phyloP scores from a whole-genome alignment of 2,113 vertebrate genomes.

The Aphyosemion australe region DNA sequence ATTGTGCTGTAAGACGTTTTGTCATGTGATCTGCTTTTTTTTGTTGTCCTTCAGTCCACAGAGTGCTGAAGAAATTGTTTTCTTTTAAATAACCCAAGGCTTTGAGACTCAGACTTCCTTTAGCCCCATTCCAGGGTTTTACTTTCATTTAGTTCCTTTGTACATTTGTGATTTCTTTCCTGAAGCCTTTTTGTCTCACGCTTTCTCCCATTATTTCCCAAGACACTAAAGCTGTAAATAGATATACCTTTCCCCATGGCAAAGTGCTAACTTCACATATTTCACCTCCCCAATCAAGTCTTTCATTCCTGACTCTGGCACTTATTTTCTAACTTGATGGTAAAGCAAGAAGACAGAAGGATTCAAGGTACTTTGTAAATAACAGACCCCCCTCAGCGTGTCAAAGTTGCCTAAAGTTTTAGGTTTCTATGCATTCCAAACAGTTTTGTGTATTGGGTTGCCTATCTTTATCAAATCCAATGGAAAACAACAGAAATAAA shows the following conservation, averaged over 20 bases:
- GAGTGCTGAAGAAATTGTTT: slow-evolving; percentile 59
- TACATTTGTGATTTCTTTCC: slow-evolving; percentile 55
- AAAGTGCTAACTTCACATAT: slow-evolving; percentile 58
- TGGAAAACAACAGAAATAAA: slow-evolving; percentile 14
- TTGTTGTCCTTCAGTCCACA: slow-evolving; percentile 53
- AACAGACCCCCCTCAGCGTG: slow-evolving; percentile 20
- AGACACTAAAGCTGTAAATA: slow-evolving; percentile 70
- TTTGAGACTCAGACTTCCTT: slow-evolving; percentile 48
- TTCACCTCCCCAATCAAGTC: slow-evolving; percentile 24
- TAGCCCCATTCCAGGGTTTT: slow-evolving; percentile 35
- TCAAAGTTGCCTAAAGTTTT: slow-evolving; percentile 15
- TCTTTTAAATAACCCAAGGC: slow-evolving; percentile 61
- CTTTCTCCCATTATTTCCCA: slow-evolving; percentile 53
- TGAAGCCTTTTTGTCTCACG: slow-evolving; percentile 33
- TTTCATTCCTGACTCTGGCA: slow-evolving; percentile 47
- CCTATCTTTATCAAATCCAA: background rate
- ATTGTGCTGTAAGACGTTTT: background rate
- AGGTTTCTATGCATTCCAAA: slow-evolving; percentile 7
- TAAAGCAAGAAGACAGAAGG: slow-evolving; percentile 31
- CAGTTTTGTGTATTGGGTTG: background rate
- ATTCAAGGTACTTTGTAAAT: slow-evolving; percentile 43
- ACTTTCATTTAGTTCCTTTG: slow-evolving; percentile 59
- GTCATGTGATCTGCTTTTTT: slow-evolving; percentile 15
- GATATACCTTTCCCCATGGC: slow-evolving; percentile 72
- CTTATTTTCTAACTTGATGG: slow-evolving; percentile 27